Percentiles rank a stretch among this genome's conserved stretches.
These are phyloP conservation scores for Macrotrachela quadricornifera DNA, from an alignment of 1,140 invertebrate genomes.

Conservation along the genomic window DNA sequence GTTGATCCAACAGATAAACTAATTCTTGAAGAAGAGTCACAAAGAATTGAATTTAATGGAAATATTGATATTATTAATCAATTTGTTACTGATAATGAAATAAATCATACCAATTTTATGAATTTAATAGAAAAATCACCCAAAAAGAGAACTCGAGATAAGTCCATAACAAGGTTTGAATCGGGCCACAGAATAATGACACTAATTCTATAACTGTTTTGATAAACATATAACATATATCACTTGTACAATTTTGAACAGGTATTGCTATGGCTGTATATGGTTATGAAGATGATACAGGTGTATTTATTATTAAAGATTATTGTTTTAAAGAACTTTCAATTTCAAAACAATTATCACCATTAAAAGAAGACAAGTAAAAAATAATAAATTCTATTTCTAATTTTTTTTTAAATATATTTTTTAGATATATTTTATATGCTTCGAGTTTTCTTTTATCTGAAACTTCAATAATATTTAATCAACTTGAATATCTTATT, in stretches of 20 bases:
- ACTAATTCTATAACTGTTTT: too few relatives aligned
- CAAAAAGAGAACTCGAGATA: too few relatives aligned
- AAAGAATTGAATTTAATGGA: slow-evolving; percentile 54
- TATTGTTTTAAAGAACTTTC: slow-evolving; percentile 34
- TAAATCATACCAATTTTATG: too few relatives aligned
- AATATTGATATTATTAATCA: slow-evolving; percentile 30
- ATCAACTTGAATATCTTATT: slow-evolving; percentile 17
- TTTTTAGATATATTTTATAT: background rate
- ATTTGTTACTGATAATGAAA: slow-evolving; percentile 34
- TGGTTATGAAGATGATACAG: slow-evolving; percentile 38
- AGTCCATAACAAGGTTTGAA: slow-evolving; percentile 30
- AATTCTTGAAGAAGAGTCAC: slow-evolving; percentile 71
- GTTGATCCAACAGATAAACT: slow-evolving; percentile 50
- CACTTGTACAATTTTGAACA: background rate
- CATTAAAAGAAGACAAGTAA: background rate
- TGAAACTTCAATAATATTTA: background rate
- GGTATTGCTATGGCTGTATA: slow-evolving; percentile 41
- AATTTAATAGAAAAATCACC: too few relatives aligned
- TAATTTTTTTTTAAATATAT: too few relatives aligned
- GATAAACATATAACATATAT: slow-evolving; percentile 40
- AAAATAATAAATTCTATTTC: background rate
- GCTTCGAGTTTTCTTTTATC: background rate
- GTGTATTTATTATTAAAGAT: slow-evolving; percentile 51
- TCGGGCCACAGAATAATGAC: too few relatives aligned
- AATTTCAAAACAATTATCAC: background rate